A percentile compares a stretch with the other conserved stretches of the same genome.
Conservation (phyloP, 2,888 invertebrate species). For the Tetramorium bicarinatum region DNA sequence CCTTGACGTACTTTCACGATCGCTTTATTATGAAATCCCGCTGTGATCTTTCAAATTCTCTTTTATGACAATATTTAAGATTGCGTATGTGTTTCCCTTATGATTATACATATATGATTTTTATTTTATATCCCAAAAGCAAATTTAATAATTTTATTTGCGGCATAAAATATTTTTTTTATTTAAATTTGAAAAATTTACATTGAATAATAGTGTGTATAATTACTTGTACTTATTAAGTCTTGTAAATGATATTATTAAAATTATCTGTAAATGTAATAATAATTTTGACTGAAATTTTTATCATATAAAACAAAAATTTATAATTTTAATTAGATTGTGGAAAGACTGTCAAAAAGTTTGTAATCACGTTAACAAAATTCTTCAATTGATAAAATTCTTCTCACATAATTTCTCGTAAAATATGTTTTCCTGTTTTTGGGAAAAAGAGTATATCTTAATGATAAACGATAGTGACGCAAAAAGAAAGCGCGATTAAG, state of each 20-base stretch:
- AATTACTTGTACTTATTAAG: neutral
- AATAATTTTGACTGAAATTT: neutral
- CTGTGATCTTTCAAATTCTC: neutral
- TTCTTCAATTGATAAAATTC: neutral
- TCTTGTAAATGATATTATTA: neutral
- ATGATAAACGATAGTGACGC: neutral
- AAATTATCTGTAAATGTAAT: neutral
- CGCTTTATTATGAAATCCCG: constrained; percentile 7
- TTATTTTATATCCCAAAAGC: neutral
- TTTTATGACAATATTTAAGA: neutral
- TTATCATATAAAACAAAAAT: neutral
- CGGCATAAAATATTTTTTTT: neutral
- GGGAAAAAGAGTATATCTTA: neutral
- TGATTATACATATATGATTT: neutral
- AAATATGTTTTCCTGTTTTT: neutral
- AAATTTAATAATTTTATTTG: neutral
- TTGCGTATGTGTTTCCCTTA: neutral
- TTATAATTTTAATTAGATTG: neutral
- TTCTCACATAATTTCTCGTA: neutral
- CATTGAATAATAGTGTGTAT: neutral
- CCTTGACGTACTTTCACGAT: constrained; percentile 6
- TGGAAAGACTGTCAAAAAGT: neutral
- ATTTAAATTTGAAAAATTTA: neutral
- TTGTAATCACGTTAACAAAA: neutral
- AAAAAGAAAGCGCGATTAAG: constrained; percentile 24